phyloP scores from a whole-genome alignment of 2,113 vertebrate genomes.

The Malurus melanocephalus region DNA sequence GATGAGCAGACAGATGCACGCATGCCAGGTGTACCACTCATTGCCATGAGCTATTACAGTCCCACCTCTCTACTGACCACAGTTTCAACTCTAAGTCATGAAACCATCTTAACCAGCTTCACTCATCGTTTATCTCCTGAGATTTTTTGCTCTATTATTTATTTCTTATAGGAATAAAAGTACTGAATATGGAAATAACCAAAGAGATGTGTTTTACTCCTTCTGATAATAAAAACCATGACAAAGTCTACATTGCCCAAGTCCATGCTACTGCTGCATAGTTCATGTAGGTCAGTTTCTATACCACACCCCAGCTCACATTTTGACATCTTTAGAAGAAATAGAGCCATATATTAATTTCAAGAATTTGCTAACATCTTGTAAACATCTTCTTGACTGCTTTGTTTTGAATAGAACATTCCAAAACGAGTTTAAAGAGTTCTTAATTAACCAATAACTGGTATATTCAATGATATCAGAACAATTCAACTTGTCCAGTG shows the following conservation, averaged over 20 bases:
- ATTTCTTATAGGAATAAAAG: background rate
- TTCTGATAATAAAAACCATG: background rate
- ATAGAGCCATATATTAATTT: background rate
- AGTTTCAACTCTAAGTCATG: background rate
- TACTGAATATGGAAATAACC: background rate
- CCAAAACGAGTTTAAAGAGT: background rate
- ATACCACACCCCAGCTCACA: background rate
- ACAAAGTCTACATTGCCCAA: background rate
- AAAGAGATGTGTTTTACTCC: background rate
- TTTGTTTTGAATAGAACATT: background rate
- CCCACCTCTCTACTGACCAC: background rate
- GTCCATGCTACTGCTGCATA: background rate
- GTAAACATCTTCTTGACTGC: background rate
- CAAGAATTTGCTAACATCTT: background rate
- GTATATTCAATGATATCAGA: background rate
- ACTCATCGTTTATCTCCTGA: background rate
- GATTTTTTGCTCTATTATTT: background rate
- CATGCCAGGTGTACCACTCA: fast-evolving
- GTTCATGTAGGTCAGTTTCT: background rate
- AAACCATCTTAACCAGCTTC: background rate
- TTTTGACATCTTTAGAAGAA: background rate
- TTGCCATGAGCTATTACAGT: background rate
- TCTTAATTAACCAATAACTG: background rate
- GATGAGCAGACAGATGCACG: fast-evolving
- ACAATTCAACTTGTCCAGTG: background rate